Base-by-base conservation (phyloP, 2,888 invertebrate species). In the Agriotes lineatus region DNA sequence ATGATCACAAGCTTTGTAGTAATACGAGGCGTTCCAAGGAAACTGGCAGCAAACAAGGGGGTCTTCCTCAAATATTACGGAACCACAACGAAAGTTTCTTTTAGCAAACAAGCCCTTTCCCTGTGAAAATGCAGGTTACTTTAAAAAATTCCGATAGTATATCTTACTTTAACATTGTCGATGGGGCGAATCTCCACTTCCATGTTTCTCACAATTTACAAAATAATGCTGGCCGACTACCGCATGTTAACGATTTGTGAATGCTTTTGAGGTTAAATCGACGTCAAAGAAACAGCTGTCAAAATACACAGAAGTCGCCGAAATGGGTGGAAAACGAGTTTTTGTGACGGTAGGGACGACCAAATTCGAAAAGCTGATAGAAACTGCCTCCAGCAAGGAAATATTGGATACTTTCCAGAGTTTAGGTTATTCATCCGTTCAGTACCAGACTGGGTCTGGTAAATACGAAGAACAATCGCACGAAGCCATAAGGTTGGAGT, bases 321-420 rank as follows among this genome's bases (percentile, higher is more conserved):
- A 45, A 25, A 65, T 67, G 67, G 14, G 14, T 20, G 42, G 5
- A n/a, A 69, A 71, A 45, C 35, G 54, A 6, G 86, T 91, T 10
- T 98, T 99, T 84, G 92, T 97, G 9, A 99, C 99, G 14, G 98
- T 99, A 5, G 99, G 99, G 61, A 97, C 98, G 10, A 99, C 99
- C 20, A 89, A 91, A 81, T 99, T 99, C 82, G 95, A 97, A 82
- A 86, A 90, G 77, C 87, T 99, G 22, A 91, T 96, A 48, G 81
- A 89, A 72, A 87, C 87, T 39, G 85, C 96, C 50, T 85, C 88
- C 10, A 85, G 84, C 2, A 78, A 86, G n/a, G 80, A 88, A 14
- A 82, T 90, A 12, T 79, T 94, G 16, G 76, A 86, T 71, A 85
- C 87, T 12, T 82, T 97, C 37, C 86, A 88, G 78, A 82, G 83